A percentile compares a stretch with the other conserved stretches of the same genome.
These are phyloP conservation scores for Drosophila affinis DNA, from an alignment of 2,888 invertebrate species.

Conservation along the genomic window DNA sequence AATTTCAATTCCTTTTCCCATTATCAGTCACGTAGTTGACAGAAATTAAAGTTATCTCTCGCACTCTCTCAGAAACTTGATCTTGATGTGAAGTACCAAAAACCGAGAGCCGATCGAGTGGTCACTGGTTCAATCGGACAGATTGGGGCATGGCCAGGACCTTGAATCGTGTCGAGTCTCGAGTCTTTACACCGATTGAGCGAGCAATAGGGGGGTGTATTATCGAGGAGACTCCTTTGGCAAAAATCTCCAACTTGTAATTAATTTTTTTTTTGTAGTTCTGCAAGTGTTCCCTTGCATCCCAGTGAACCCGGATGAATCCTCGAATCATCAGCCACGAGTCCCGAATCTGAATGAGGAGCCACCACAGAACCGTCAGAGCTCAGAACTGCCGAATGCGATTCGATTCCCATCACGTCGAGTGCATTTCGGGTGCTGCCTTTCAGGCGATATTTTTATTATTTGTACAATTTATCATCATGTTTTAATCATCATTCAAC, in stretches of 20 bases:
- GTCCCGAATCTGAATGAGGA: conserved; percentile 1
- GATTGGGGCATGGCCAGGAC: conserved; percentile 20
- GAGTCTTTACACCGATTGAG: conserved; percentile 19
- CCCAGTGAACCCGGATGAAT: conserved; percentile 14
- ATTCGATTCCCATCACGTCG: conserved; percentile 50
- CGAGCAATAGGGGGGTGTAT: conserved; percentile 4
- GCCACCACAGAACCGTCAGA: background rate
- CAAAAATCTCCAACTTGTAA: conserved; percentile 4
- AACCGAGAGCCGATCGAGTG: conserved; percentile 10
- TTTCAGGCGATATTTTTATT: conserved; percentile 9
- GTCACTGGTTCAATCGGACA: background rate
- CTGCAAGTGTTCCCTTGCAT: background rate
- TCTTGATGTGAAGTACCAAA: conserved; percentile 42
- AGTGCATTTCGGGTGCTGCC: conserved; percentile 26
- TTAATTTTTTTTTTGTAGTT: background rate
- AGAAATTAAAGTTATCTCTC: conserved; percentile 32
- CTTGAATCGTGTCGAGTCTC: conserved; percentile 6
- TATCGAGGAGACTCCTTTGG: conserved; percentile 12
- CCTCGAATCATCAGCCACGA: background rate
- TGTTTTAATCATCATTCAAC: conserved; percentile 18
- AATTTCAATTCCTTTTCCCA: conserved; percentile 29
- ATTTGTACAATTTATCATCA: conserved; percentile 29
- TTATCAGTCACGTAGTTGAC: conserved; percentile 45
- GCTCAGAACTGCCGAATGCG: background rate
- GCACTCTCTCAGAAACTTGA: conserved; percentile 23